These are phyloP conservation scores for Ciconia nigra DNA, from an alignment of 2,797 vertebrate genomes.

Conservation along the genomic window DNA sequence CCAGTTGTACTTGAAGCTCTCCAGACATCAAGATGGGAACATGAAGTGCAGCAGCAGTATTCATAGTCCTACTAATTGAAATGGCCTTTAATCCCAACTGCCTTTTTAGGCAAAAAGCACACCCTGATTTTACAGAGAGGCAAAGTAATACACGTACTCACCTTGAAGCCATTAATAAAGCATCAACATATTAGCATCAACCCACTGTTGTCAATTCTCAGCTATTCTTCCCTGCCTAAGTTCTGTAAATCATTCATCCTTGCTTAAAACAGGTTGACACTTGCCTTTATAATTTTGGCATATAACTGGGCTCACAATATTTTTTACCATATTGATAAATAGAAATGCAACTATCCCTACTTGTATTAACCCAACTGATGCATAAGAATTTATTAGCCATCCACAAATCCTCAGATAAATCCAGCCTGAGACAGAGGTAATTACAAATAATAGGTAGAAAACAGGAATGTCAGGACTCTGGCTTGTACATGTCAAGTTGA, in stretches of 20 bases:
- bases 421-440: not conserved
- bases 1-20: not conserved
- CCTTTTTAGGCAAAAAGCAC: not conserved
- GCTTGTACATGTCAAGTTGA: not conserved
- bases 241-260: not conserved
- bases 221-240: not conserved
- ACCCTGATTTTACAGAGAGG: not conserved
- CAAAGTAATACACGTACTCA: not conserved
- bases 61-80: slow-evolving; percentile 19
- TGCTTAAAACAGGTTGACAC: not conserved
- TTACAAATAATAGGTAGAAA: not conserved
- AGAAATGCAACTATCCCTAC: not conserved
- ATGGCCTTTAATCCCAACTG: slow-evolving; percentile 33
- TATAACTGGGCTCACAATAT: not conserved
- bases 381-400: not conserved
- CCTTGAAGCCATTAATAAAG: not conserved
- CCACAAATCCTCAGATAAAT: not conserved
- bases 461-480: not conserved
- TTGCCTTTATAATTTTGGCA: not conserved
- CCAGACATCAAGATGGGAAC: slow-evolving; percentile 41
- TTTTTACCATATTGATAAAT: not conserved
- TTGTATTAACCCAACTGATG: not conserved
- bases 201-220: not conserved
- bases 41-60: slow-evolving; percentile 1
- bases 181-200: not conserved